Percentiles rank a stretch among this genome's conserved stretches.
phyloP scores from a whole-genome alignment of 2,888 invertebrate species.

The Camptogramma bilineatum region DNA sequence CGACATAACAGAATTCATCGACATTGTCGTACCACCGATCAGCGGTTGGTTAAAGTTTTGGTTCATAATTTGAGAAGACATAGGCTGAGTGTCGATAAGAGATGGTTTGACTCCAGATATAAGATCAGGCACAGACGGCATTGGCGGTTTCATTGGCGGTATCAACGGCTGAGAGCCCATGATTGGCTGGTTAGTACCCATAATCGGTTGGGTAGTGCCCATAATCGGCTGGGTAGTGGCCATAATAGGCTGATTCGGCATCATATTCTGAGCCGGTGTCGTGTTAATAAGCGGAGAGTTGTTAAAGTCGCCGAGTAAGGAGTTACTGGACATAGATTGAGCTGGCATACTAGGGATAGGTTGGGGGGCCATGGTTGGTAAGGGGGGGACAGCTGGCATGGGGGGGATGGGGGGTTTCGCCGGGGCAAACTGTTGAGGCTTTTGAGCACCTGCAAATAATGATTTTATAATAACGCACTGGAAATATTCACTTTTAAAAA shows the following conservation, averaged over 20 bases:
- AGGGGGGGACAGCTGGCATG: slow-evolving; percentile 68
- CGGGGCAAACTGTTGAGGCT: slow-evolving; percentile 64
- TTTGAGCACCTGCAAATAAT: slow-evolving; percentile 50
- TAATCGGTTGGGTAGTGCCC: slow-evolving; percentile 31
- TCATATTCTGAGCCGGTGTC: slow-evolving; percentile 23
- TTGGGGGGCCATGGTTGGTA: slow-evolving; percentile 50
- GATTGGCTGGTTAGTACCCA: slow-evolving; percentile 35
- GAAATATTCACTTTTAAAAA: too few relatives aligned
- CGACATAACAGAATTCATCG: slow-evolving; percentile 32
- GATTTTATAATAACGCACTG: not conserved
- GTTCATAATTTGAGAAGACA: slow-evolving; percentile 34
- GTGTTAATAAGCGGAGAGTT: slow-evolving; percentile 30
- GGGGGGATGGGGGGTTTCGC: slow-evolving; percentile 73
- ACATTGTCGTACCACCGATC: slow-evolving; percentile 40
- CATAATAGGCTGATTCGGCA: slow-evolving; percentile 38
- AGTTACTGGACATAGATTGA: slow-evolving; percentile 51
- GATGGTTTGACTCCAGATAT: slow-evolving; percentile 70
- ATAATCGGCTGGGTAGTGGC: slow-evolving; percentile 35
- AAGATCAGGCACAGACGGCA: slow-evolving; percentile 65
- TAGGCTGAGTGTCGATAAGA: slow-evolving; percentile 48
- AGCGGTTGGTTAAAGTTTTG: slow-evolving; percentile 52
- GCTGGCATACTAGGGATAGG: slow-evolving; percentile 51
- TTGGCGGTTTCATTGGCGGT: slow-evolving; percentile 55
- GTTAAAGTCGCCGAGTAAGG: slow-evolving; percentile 61
- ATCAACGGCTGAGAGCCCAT: slow-evolving; percentile 37